A percentile compares a stretch with the other conserved stretches of the same genome.
Conservation (phyloP, 2,888 invertebrate genomes). For the Plagiodera versicolora region DNA sequence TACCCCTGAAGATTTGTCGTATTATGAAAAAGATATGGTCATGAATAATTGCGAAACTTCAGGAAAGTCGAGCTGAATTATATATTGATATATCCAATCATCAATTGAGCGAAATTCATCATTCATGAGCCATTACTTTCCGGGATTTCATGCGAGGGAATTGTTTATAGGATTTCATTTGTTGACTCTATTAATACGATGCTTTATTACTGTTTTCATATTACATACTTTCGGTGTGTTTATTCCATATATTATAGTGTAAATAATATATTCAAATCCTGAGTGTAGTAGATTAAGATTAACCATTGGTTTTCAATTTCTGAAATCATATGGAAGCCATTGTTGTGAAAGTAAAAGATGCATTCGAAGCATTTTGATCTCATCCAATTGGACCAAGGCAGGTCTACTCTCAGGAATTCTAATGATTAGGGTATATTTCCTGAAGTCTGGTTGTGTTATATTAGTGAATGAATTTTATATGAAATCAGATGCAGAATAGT, state of each 20-base stretch:
- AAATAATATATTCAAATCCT: conserved; percentile 39
- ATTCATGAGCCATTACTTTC: too few species aligned
- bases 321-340: conserved; percentile 45
- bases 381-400: conserved; percentile 44
- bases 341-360: conserved; percentile 43
- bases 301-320: conserved; percentile 30
- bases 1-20: too few species aligned
- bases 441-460: conserved; percentile 31
- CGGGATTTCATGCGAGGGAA: not conserved
- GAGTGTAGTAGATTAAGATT: conserved; percentile 47
- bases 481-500: conserved; percentile 51
- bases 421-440: conserved; percentile 32
- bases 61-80: too few species aligned
- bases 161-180: not conserved
- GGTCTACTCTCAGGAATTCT: conserved; percentile 53
- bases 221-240: conserved; percentile 51
- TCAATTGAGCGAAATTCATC: too few species aligned
- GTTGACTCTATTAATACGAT: conserved; percentile 36
- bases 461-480: conserved; percentile 44
- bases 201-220: conserved; percentile 40
- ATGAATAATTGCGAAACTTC: too few species aligned
- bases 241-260: conserved; percentile 40
- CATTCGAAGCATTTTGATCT: conserved; percentile 55
- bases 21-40: too few species aligned
- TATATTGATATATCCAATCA: too few species aligned